Percentiles rank a stretch among this genome's conserved stretches.
phyloP scores from a whole-genome alignment of 2,113 vertebrate species.

The Chitala chitala region DNA sequence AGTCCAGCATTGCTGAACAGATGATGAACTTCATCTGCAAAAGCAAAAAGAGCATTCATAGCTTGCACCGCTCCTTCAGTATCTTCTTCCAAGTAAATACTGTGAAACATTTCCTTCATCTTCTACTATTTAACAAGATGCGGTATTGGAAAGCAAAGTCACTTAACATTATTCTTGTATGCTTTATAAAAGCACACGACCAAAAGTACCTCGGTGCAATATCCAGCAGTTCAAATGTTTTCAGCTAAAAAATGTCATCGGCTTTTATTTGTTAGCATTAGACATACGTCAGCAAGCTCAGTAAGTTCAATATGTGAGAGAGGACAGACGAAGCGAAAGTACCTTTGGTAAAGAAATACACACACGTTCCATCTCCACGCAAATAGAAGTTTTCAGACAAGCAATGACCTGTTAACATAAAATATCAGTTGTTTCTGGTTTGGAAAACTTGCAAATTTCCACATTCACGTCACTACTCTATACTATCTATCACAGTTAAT shows the following conservation, averaged over 20 bases:
- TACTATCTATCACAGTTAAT: neutral
- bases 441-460: slow-evolving; percentile 5
- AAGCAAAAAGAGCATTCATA: slow-evolving; percentile 28
- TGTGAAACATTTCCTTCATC: neutral
- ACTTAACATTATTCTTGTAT: neutral
- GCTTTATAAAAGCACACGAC: neutral
- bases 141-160: neutral
- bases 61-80: neutral
- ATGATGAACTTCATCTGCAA: slow-evolving; percentile 70
- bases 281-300: neutral
- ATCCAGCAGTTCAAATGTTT: neutral
- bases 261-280: too few species aligned
- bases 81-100: neutral
- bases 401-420: slow-evolving; percentile 66
- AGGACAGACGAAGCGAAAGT: slow-evolving; percentile 38
- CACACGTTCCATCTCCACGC: slow-evolving; percentile 85
- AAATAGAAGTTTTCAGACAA: slow-evolving; percentile 89
- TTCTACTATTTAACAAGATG: too few species aligned
- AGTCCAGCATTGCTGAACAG: slow-evolving; percentile 80
- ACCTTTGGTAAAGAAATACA: slow-evolving; percentile 92
- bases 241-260: too few species aligned
- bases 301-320: slow-evolving; percentile 21
- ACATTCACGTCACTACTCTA: neutral
- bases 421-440: neutral
- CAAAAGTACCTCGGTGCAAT: neutral